Conservation (phyloP, 2,113 vertebrate species). For the Vireo altiloquus region DNA sequence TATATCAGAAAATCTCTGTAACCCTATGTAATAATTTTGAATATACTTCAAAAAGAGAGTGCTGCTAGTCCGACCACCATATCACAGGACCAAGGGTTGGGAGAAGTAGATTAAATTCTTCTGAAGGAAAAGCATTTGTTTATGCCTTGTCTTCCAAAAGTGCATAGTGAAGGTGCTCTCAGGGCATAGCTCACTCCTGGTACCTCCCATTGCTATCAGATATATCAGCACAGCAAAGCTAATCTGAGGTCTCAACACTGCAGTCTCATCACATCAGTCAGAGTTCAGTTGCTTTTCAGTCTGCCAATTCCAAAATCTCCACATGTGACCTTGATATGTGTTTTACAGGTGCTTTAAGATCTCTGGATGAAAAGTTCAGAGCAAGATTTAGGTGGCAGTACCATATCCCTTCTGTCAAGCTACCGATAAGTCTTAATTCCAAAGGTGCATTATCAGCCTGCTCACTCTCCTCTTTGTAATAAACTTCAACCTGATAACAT, state of each 20-base stretch:
- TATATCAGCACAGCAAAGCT: not conserved
- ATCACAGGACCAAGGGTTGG: not conserved
- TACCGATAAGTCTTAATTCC: not conserved
- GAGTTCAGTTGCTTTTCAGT: not conserved
- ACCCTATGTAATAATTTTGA: not conserved
- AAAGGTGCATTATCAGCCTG: constrained; percentile 5
- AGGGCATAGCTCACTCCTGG: not conserved
- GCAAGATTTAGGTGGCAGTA: not conserved
- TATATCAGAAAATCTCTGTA: not conserved
- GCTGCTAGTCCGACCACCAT: not conserved
- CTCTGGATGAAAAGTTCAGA: not conserved
- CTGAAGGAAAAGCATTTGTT: not conserved
- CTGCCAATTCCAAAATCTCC: not conserved
- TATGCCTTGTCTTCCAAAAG: not conserved
- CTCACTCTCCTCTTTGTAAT: constrained; percentile 35
- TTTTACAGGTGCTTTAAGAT: not conserved
- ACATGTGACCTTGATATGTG: not conserved
- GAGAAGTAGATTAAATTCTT: not conserved
- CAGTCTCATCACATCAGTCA: not conserved
- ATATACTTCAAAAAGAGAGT: not conserved
- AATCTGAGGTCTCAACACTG: not conserved
- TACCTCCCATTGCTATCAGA: not conserved
- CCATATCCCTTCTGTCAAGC: not conserved
- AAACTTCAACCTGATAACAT: constrained; percentile 33
- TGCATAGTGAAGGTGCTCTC: fast-evolving